Conservation (phyloP, 2,113 vertebrate genomes). For the Dendrocopos noguchii region DNA sequence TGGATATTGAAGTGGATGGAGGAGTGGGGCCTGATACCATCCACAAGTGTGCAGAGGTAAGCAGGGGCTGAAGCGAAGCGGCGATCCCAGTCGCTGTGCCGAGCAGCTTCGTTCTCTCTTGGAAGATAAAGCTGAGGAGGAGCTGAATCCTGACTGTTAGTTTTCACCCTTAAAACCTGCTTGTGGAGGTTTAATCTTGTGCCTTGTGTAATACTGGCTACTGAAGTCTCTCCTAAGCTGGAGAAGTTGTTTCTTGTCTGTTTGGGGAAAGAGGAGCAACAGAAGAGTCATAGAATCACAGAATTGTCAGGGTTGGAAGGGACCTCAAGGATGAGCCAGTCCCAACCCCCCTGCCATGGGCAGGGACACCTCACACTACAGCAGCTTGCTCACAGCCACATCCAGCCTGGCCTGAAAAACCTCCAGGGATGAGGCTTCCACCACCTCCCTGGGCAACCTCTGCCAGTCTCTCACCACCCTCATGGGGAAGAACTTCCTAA, state of each 20-base stretch:
- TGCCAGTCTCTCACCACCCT: no score
- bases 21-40: conserved; percentile 94
- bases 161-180: background rate
- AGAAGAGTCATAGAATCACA: no score
- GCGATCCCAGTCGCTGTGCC: accelerated
- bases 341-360: no score
- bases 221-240: background rate
- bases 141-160: accelerated
- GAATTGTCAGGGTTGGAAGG: no score
- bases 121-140: background rate
- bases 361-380: no score
- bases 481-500: no score
- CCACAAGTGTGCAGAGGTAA: conserved; percentile 97
- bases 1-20: conserved; percentile 98
- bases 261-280: background rate
- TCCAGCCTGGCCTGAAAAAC: no score
- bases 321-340: no score
- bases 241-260: background rate
- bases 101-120: accelerated
- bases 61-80: conserved; percentile 19
- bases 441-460: no score
- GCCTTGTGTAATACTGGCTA: background rate
- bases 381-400: no score
- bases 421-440: no score
- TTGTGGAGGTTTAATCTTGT: background rate